A percentile compares a stretch with the other conserved stretches of the same genome.
These are phyloP conservation scores for Sebastes taczanowskii DNA, from an alignment of 2,797 vertebrate genomes.

Conservation along the genomic window DNA sequence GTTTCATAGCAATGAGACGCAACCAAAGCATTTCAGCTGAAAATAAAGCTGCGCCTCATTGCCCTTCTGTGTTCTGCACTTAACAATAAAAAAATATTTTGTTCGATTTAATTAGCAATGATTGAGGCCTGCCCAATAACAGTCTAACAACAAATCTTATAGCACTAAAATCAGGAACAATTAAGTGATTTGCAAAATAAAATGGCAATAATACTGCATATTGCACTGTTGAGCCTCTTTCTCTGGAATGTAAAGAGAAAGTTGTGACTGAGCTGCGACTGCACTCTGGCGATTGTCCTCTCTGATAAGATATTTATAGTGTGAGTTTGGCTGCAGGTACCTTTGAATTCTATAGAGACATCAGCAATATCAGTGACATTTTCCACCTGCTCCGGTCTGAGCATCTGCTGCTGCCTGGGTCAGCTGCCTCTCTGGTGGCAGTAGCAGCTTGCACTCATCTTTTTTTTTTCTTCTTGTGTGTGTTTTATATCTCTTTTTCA, in stretches of 20 bases:
- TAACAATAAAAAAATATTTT: not conserved
- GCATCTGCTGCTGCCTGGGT: constrained; percentile 24
- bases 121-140: not conserved
- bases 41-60: not conserved
- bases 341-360: constrained; percentile 16
- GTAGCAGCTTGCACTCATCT: not conserved
- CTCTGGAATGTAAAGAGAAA: not conserved
- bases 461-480: not conserved
- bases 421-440: not conserved
- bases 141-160: not conserved
- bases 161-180: not conserved
- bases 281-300: not conserved
- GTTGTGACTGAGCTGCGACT: not conserved
- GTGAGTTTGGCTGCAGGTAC: constrained; percentile 8
- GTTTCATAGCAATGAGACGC: not conserved
- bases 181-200: not conserved
- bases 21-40: not conserved
- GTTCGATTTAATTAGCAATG: not conserved
- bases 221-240: not conserved
- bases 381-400: constrained; percentile 34
- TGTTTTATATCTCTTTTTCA: not conserved
- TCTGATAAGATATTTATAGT: too few relatives aligned
- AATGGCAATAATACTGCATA: not conserved
- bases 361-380: constrained; percentile 28
- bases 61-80: not conserved